phyloP scores from a whole-genome alignment of 2,888 invertebrate genomes.

The Argyresthia goedartella region DNA sequence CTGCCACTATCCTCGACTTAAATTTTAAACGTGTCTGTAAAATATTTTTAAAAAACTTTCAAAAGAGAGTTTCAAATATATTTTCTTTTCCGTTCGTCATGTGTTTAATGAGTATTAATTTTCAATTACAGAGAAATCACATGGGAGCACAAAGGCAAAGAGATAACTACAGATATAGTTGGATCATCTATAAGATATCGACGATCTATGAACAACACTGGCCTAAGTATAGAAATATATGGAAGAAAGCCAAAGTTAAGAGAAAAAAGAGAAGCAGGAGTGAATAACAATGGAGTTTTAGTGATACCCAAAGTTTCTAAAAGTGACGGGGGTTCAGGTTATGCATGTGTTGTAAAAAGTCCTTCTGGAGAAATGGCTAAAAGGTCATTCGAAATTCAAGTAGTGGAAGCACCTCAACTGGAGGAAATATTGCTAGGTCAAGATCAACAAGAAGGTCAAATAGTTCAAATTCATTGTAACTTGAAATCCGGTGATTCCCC shows the following conservation, averaged over 20 bases:
- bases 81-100: neutral
- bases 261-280: constrained; percentile 38
- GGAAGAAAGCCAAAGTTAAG: constrained; percentile 63
- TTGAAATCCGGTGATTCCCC: constrained; percentile 81
- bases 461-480: constrained; percentile 87
- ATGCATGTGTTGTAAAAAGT: constrained; percentile 83
- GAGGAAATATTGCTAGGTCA: constrained; percentile 86
- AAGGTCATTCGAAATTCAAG: constrained; percentile 76
- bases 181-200: constrained; percentile 40
- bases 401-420: constrained; percentile 82
- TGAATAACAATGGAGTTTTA: constrained; percentile 63
- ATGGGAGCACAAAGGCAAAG: constrained; percentile 63
- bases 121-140: constrained; percentile 49
- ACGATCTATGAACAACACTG: constrained; percentile 36
- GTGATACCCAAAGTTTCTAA: constrained; percentile 74
- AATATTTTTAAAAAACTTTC: neutral
- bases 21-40: neutral
- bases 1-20: too few species aligned
- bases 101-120: too few species aligned
- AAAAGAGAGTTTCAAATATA: neutral
- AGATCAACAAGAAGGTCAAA: constrained; percentile 85
- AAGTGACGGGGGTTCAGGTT: constrained; percentile 78
- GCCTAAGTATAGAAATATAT: constrained; percentile 51
- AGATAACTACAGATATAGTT: constrained; percentile 38
- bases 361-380: constrained; percentile 83